These are phyloP conservation scores for Zaprionus lachaisei DNA, from an alignment of 1,140 invertebrate genomes.

Conservation along the genomic window DNA sequence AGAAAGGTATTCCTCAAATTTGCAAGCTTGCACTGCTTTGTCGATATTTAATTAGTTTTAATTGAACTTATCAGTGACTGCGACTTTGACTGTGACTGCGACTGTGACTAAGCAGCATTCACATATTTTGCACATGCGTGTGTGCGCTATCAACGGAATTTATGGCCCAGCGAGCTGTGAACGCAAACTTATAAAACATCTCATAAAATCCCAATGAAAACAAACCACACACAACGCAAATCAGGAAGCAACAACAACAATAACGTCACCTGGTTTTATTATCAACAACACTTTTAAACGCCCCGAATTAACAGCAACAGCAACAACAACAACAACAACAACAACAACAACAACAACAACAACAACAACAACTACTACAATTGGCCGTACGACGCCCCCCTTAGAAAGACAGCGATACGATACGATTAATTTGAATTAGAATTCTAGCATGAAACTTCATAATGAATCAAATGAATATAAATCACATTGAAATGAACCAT, in stretches of 20 bases:
- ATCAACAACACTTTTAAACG: slow-evolving; percentile 22
- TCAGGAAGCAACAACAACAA: slow-evolving; percentile 15
- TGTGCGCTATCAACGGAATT: slow-evolving; percentile 50
- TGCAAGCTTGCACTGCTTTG: slow-evolving; percentile 10
- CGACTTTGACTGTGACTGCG: slow-evolving; percentile 8
- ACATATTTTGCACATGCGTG: background rate
- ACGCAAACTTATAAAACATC: slow-evolving; percentile 38
- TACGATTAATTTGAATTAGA: slow-evolving; percentile 7
- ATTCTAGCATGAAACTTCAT: background rate
- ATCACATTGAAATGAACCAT: background rate
- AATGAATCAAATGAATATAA: background rate
- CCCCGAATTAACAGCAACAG: slow-evolving; percentile 13
- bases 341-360: slow-evolving; percentile 3
- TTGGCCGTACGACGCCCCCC: slow-evolving; percentile 13
- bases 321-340: slow-evolving; percentile 8
- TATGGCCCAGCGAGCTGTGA: slow-evolving; percentile 32
- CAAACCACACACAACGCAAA: slow-evolving; percentile 3
- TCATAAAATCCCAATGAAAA: slow-evolving; percentile 50
- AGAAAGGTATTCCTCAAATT: slow-evolving; percentile 2
- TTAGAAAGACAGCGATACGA: background rate
- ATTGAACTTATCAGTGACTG: slow-evolving; percentile 68
- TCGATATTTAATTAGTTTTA: slow-evolving; percentile 71
- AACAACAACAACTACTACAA: slow-evolving; percentile 13
- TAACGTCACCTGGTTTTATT: slow-evolving; percentile 28
- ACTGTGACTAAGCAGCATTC: slow-evolving; percentile 25